A percentile compares a stretch with the other conserved stretches of the same genome.
phyloP scores from a whole-genome alignment of 2,113 vertebrate species.

The Chamaetylas fuelleborni region DNA sequence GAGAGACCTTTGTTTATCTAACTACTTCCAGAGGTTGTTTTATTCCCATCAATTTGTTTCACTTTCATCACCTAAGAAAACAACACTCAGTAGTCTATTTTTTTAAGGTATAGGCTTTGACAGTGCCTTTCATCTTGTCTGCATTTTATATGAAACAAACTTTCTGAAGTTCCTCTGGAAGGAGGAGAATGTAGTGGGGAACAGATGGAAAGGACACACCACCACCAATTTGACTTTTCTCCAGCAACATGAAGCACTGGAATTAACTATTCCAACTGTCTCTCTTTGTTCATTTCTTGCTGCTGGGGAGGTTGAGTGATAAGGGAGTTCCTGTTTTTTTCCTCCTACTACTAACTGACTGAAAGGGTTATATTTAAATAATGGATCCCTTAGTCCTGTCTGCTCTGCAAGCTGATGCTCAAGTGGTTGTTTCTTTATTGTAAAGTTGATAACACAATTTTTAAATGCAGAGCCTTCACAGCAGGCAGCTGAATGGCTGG shows the following conservation, averaged over 20 bases:
- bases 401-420: neutral
- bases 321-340: neutral
- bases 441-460: constrained; percentile 23
- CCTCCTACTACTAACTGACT: neutral
- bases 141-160: neutral
- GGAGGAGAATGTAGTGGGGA: neutral
- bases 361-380: neutral
- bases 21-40: neutral
- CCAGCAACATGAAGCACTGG: neutral
- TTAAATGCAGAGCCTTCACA: constrained; percentile 1
- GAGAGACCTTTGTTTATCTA: neutral
- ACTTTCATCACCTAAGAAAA: neutral
- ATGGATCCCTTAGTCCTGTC: neutral
- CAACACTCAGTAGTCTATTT: neutral
- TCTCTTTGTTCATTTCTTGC: neutral
- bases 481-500: neutral
- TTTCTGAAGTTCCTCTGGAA: neutral
- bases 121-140: neutral
- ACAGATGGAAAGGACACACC: neutral
- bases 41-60: neutral
- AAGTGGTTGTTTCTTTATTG: constrained; percentile 3
- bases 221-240: neutral
- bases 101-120: neutral
- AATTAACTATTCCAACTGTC: neutral
- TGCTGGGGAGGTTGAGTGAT: neutral